Evolutionary conservation across 2,888 invertebrate genomes (phyloP), one percentile per base, ranked within the genome.

Genomic region (Dione vanillae): DNA sequence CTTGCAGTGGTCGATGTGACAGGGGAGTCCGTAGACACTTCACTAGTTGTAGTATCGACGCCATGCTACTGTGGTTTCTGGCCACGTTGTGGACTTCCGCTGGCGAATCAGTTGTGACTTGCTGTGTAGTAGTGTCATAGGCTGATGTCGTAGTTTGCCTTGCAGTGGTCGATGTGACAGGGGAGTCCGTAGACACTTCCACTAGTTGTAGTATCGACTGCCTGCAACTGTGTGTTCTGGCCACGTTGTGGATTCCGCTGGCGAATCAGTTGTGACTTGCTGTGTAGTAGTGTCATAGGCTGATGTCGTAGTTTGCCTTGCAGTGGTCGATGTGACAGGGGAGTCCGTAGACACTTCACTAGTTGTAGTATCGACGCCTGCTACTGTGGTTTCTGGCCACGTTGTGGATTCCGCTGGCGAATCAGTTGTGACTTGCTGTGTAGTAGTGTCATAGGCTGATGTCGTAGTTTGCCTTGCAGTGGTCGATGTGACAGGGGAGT

Each of bases 381-480:
- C 19, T 12, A 19, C 27, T 49, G 47, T 19, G 10, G 47, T 49
- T n/a, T 49, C 5, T 8, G 7, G 7, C 19, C 9, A 16, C 6
- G 16, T 10, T n/a, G 47, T 49, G 1, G 47, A 7, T 0, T 0
- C 7, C 8, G 16, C 2, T 1, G 10, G 16, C 16, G 16, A 10
- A 19, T 49, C 47, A 9, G 16, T 19, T 1, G 47, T 49, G 1
- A 19, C 19, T 19, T 16, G 3, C 9, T 49, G 16, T 0, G 47
- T 49, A 19, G 47, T 49, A 9, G 8, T 49, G 8, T 49, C 47
- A 19, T 19, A 19, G 9, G 16, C 47, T 8, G 47, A 19, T 16
- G 16, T 49, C 10, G 59, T 61, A n/a, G 52, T 52, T 47, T 16
- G 52, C 3, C n/a, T n/a, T 10, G 20, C 41, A 2, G 70, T 70